These are phyloP conservation scores for Unio pictorum DNA, from an alignment of 2,888 invertebrate species.

Conservation along the genomic window DNA sequence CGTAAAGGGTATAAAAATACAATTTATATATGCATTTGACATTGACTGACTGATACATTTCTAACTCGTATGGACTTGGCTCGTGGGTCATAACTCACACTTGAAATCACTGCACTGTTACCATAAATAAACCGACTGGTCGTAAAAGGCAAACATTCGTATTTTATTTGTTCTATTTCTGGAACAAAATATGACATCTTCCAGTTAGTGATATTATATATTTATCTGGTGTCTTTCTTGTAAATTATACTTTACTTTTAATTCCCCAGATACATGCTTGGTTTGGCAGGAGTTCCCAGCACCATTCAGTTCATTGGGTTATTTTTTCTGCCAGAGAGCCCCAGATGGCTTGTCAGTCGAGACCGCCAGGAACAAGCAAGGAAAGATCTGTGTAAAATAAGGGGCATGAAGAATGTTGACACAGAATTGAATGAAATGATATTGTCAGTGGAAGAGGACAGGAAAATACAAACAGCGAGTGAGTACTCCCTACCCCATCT, in stretches of 20 bases:
- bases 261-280: slow-evolving; percentile 74
- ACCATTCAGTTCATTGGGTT: slow-evolving; percentile 75
- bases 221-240: too few species aligned
- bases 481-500: not conserved
- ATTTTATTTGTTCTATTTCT: too few species aligned
- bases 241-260: not conserved
- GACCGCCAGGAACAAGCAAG: slow-evolving; percentile 59
- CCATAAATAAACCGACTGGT: too few species aligned
- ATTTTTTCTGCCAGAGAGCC: slow-evolving; percentile 75
- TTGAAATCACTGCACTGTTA: too few species aligned
- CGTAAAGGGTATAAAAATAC: too few species aligned
- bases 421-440: slow-evolving; percentile 71
- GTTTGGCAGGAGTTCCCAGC: slow-evolving; percentile 74
- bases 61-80: too few species aligned
- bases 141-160: too few species aligned
- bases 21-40: too few species aligned
- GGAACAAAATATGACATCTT: too few species aligned
- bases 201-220: too few species aligned
- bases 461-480: not conserved
- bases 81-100: too few species aligned
- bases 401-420: slow-evolving; percentile 67
- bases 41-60: too few species aligned
- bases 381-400: slow-evolving; percentile 65
- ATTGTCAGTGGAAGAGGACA: slow-evolving; percentile 46
- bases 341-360: slow-evolving; percentile 68